Percentiles rank a stretch among this genome's conserved stretches.
Conservation (phyloP, 2,113 vertebrate genomes). For the Paracanthobrama guichenoti region DNA sequence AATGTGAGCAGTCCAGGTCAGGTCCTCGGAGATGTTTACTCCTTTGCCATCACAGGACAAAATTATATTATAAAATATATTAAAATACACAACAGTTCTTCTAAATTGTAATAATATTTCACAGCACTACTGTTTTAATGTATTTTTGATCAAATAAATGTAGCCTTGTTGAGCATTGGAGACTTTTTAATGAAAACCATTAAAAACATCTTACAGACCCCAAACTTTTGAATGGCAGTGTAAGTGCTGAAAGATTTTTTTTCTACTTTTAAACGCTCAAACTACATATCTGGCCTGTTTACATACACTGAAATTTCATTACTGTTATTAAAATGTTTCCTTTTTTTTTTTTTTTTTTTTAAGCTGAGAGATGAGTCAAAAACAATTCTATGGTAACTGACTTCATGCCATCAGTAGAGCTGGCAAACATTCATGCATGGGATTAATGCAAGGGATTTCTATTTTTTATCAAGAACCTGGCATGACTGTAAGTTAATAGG, state of each 20-base stretch:
- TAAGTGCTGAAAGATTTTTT: background rate
- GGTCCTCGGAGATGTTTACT: too few species aligned
- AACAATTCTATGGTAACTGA: background rate
- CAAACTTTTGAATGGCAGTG: background rate
- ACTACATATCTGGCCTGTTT: background rate
- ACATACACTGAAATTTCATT: background rate
- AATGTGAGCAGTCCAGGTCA: too few species aligned
- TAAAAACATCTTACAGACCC: too few species aligned
- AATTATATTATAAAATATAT: background rate
- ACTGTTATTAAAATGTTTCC: background rate
- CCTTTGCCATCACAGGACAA: background rate
- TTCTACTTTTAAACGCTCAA: background rate
- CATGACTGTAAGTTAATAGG: constrained; percentile 66
- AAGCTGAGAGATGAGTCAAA: background rate
- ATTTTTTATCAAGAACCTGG: constrained; percentile 44
- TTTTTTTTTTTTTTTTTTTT: background rate
- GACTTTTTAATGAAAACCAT: background rate
- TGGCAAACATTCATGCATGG: background rate
- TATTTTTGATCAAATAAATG: background rate
- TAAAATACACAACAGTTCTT: background rate
- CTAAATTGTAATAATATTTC: background rate
- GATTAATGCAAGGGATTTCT: background rate
- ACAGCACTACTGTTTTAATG: background rate
- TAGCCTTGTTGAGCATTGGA: background rate
- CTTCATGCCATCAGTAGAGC: background rate